A percentile compares a stretch with the other conserved stretches of the same genome.
phyloP scores from a whole-genome alignment of 2,888 invertebrate genomes.

The Willowsia nigromaculata region DNA sequence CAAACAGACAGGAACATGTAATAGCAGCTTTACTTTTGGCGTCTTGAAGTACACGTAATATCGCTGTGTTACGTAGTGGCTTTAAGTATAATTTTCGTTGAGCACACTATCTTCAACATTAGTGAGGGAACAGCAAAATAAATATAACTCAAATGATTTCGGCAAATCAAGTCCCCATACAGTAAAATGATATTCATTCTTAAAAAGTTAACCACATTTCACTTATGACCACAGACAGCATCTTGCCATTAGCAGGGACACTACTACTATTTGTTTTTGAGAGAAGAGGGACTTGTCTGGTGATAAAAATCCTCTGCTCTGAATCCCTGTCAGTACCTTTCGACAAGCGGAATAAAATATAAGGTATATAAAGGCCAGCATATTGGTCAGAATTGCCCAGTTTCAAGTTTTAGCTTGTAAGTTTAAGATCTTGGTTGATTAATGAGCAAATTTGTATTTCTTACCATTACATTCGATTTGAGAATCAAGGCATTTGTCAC shows the following conservation, averaged over 20 bases:
- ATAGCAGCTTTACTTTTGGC: slow-evolving; percentile 5
- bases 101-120: background rate
- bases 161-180: slow-evolving; percentile 18
- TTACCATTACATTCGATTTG: background rate
- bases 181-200: slow-evolving; percentile 48
- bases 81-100: background rate
- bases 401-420: slow-evolving; percentile 56
- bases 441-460: background rate
- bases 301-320: slow-evolving; percentile 45
- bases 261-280: slow-evolving; percentile 19
- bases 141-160: slow-evolving; percentile 43
- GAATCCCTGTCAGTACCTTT: slow-evolving; percentile 4
- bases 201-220: slow-evolving; percentile 43
- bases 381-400: slow-evolving; percentile 59
- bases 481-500: background rate
- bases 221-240: slow-evolving; percentile 36
- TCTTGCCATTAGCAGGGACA: slow-evolving; percentile 32
- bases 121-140: background rate
- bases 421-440: slow-evolving; percentile 45
- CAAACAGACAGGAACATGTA: slow-evolving; percentile 16
- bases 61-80: slow-evolving; percentile 8
- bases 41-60: slow-evolving; percentile 7
- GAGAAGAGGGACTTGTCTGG: slow-evolving; percentile 18
- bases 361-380: slow-evolving; percentile 50
- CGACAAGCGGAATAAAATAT: background rate